Evolutionary conservation across 2,113 vertebrate genomes (phyloP), one percentile per base, ranked within the genome.

Genomic region (Zosterops hypoxanthus): DNA sequence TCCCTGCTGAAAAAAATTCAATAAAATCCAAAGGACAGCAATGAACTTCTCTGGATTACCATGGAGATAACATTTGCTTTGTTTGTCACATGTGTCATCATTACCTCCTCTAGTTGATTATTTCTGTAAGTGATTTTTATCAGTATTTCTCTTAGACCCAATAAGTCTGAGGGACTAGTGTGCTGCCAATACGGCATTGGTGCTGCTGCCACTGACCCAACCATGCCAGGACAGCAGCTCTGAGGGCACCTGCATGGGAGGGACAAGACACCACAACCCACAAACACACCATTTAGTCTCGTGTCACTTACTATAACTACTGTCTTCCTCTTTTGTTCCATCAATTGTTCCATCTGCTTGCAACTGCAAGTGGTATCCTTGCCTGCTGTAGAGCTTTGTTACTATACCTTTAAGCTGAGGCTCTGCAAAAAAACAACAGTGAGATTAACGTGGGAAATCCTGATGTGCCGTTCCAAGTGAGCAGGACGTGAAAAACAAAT

Each of bases 381-480:
- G 99, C 94, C 99, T 99, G 98, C 99, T 99, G 98, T 99, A 99
- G 26, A 99, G 98, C 98, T 99, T 99, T 82, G 99, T 99, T 97
- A 99, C 98, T 89, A 99, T 99, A 97, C 99, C 99, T 98, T 99
- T 99, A 97, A 99, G 98, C 98, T 99, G 99, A 98, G 99, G 99
- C 98, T 99, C 99, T 99, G 98, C 41, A 98, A 97, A 91, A 80
- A 86, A 98, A 97, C 57, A 96, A 97, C 4, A 86, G 47, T 76
- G 92, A 96, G 76, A 84, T 98, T 97, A 98, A 94, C 79, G 61
- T 76, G 81, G 88, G 91, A 81, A 78, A 80, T 95, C 79, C 69
- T 92, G 77, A 82, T 12, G 56, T 29, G 24, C 17, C 1, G 0
- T 34, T 80, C 55, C 88, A 60, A 87, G 89, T 0, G 6, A 66